Conservation (phyloP, 2,113 vertebrate species). For the Maccullochella peelii region DNA sequence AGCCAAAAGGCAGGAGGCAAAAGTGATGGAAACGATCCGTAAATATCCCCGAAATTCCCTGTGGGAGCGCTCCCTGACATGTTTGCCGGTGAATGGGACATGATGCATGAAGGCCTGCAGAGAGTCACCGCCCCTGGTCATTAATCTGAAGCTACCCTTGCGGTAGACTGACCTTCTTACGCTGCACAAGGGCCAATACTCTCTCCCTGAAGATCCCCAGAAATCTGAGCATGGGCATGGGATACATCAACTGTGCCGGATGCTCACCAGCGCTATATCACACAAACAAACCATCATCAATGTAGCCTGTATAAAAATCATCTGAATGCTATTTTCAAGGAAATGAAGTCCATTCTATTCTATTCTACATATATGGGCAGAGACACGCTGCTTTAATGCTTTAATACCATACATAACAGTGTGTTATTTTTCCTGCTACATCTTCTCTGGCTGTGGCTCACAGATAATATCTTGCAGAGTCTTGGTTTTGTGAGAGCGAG, state of each 20-base stretch:
- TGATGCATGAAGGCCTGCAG: slow-evolving; percentile 75
- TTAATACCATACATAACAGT: background rate
- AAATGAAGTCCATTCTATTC: background rate
- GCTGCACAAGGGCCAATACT: slow-evolving; percentile 57
- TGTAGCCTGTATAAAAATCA: background rate
- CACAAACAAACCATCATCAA: slow-evolving; percentile 21
- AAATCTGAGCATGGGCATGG: slow-evolving; percentile 30
- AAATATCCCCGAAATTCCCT: slow-evolving; percentile 75
- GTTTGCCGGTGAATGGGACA: slow-evolving; percentile 67
- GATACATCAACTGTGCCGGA: slow-evolving; percentile 23
- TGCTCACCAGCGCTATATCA: background rate
- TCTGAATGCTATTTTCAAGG: background rate
- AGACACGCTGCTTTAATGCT: background rate
- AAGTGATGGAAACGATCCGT: slow-evolving; percentile 69
- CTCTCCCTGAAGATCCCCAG: slow-evolving; percentile 47
- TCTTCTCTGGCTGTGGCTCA: background rate
- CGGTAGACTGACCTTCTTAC: slow-evolving; percentile 72
- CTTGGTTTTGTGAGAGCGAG: slow-evolving; percentile 17
- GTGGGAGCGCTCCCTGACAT: slow-evolving; percentile 67
- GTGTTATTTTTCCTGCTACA: slow-evolving; percentile 15
- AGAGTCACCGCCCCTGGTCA: slow-evolving; percentile 62
- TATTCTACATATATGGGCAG: slow-evolving; percentile 1
- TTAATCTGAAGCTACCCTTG: slow-evolving; percentile 76
- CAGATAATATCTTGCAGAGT: slow-evolving; percentile 20
- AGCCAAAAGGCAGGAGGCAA: slow-evolving; percentile 49